phyloP scores from a whole-genome alignment of 2,113 vertebrate species.

The Strigops habroptila region DNA sequence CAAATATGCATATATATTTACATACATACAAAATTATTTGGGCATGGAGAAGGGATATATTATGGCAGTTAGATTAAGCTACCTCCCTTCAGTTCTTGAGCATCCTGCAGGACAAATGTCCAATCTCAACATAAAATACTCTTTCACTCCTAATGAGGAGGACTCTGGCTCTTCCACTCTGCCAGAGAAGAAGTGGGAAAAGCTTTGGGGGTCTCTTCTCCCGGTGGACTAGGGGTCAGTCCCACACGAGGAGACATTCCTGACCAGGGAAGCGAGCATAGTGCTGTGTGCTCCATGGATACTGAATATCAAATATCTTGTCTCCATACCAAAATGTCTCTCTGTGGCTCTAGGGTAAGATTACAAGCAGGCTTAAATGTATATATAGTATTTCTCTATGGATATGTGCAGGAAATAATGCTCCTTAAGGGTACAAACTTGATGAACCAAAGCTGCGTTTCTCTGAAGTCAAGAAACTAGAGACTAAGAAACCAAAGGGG shows the following conservation, averaged over 20 bases:
- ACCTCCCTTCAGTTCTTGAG: not conserved
- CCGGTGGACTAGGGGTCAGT: not conserved
- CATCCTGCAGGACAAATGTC: not conserved
- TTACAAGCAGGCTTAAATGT: not conserved
- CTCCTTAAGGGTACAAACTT: not conserved
- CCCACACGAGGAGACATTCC: not conserved
- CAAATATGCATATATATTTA: not conserved
- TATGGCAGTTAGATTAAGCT: not conserved
- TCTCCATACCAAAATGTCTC: not conserved
- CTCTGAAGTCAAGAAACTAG: not conserved
- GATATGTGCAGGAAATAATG: not conserved
- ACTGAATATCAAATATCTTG: not conserved
- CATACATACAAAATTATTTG: not conserved
- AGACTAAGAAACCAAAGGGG: not conserved
- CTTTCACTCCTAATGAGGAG: not conserved
- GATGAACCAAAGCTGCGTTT: not conserved
- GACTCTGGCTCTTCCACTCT: not conserved
- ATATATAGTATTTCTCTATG: not conserved
- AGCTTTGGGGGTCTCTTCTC: not conserved
- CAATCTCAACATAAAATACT: not conserved
- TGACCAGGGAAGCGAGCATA: too few species aligned
- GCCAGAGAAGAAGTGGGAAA: not conserved
- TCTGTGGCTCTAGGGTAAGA: not conserved
- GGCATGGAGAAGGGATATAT: not conserved
- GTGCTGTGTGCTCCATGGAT: not conserved